Conservation (phyloP, 2,113 vertebrate species). For the Engraulis encrasicolus region DNA sequence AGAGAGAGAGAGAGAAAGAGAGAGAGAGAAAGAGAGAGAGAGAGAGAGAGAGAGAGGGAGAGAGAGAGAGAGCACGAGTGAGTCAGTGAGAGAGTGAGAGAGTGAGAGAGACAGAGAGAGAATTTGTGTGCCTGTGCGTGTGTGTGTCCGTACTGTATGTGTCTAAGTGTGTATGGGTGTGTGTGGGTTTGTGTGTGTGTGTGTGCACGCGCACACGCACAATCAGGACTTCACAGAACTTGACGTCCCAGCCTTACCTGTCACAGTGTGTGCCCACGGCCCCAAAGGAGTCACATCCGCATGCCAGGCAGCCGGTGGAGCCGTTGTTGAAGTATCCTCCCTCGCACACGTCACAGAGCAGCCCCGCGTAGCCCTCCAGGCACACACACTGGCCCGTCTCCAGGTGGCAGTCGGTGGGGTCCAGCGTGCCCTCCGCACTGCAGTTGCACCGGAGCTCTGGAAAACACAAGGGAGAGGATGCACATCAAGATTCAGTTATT, state of each 20-base stretch:
- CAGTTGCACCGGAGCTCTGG: constrained; percentile 70
- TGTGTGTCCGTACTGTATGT: no score
- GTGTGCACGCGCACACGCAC: no score
- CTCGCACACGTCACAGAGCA: constrained; percentile 73
- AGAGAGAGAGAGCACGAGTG: no score
- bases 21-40: no score
- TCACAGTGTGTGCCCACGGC: constrained; percentile 68
- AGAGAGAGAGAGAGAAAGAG: no score
- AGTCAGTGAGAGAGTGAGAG: no score
- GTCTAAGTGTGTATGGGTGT: no score
- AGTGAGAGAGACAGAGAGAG: no score
- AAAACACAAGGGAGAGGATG: constrained; percentile 16
- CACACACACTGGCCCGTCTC: constrained; percentile 72
- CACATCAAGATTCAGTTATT: background rate
- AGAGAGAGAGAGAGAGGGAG: no score
- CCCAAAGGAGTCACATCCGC: constrained; percentile 73
- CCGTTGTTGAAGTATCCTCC: constrained; percentile 73
- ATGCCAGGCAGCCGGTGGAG: constrained; percentile 72
- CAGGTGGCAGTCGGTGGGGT: constrained; percentile 66
- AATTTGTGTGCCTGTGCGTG: no score
- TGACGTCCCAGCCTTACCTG: constrained; percentile 72
- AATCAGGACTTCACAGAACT: no score
- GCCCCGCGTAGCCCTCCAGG: constrained; percentile 64
- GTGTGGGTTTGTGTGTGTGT: no score
- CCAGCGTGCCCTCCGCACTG: constrained; percentile 69